Percentiles rank a stretch among this genome's conserved stretches.
phyloP scores from a whole-genome alignment of 2,113 vertebrate genomes.

The Grantiella picta region DNA sequence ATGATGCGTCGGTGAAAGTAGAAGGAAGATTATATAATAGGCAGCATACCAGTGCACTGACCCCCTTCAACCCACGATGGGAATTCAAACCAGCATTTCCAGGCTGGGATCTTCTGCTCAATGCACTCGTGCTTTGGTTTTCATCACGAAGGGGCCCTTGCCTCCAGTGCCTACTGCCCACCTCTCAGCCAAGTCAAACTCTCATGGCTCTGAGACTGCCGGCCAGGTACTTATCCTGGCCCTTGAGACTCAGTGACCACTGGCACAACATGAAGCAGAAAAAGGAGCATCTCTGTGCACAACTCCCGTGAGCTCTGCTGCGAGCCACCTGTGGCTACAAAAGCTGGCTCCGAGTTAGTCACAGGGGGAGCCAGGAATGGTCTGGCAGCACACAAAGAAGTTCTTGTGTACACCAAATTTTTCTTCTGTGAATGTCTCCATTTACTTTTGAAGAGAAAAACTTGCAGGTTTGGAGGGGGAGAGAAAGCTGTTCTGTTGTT shows the following conservation, averaged over 20 bases:
- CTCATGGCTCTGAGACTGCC: accelerated
- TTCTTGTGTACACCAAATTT: background rate
- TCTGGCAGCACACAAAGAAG: background rate
- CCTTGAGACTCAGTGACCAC: accelerated
- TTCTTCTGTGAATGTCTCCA: background rate
- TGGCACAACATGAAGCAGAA: background rate
- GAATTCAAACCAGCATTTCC: background rate
- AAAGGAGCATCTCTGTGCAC: accelerated
- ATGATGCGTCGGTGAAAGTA: background rate
- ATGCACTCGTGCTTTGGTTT: background rate
- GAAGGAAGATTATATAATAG: background rate
- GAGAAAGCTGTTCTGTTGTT: background rate
- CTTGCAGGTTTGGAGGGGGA: background rate
- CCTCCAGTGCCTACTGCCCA: background rate
- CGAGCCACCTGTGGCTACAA: background rate
- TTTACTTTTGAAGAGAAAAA: background rate
- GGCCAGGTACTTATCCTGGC: background rate
- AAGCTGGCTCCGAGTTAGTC: background rate
- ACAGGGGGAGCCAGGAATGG: background rate
- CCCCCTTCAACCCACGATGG: background rate
- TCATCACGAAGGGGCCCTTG: background rate
- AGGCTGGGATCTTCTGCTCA: background rate
- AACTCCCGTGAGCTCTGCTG: background rate
- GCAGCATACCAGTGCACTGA: constrained; percentile 59
- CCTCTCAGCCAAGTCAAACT: background rate